These are phyloP conservation scores for Pomacea canaliculata DNA, from an alignment of 2,888 invertebrate species.

Conservation along the genomic window DNA sequence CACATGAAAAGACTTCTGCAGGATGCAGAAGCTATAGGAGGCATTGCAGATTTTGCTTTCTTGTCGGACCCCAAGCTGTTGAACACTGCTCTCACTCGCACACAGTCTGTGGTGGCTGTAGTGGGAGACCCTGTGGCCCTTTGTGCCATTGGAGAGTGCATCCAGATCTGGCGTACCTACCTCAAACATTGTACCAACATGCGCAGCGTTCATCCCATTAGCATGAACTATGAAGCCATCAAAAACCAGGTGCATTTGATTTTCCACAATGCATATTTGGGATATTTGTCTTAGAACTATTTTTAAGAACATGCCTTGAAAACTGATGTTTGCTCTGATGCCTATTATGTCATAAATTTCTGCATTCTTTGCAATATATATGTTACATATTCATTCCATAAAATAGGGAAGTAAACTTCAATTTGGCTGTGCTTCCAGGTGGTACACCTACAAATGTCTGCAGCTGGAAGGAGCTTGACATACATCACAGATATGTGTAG, in stretches of 20 bases:
- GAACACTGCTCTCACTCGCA: conserved; percentile 66
- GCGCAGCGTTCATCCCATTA: conserved; percentile 55
- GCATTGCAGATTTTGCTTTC: conserved; percentile 61
- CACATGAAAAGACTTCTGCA: conserved; percentile 34
- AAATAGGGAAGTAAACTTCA: no score
- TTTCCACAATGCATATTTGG: not conserved
- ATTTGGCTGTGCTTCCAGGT: conserved; percentile 13
- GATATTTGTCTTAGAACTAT: not conserved
- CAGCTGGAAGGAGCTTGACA: conserved; percentile 27
- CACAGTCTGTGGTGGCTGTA: conserved; percentile 63
- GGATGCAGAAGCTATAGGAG: conserved; percentile 49
- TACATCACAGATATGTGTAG: conserved; percentile 29
- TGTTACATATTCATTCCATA: no score
- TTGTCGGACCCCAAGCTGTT: conserved; percentile 63
- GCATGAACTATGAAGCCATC: conserved; percentile 51
- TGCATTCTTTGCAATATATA: no score
- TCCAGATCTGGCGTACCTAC: conserved; percentile 56
- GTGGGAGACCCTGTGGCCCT: conserved; percentile 64
- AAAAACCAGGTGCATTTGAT: conserved; percentile 46
- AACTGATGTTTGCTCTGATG: no score
- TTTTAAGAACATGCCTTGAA: not conserved
- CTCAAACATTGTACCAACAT: conserved; percentile 63
- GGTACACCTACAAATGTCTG: conserved; percentile 42
- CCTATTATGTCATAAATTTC: no score
- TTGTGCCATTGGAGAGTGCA: conserved; percentile 63